Evolutionary conservation across 2,888 invertebrate species (phyloP), one percentile per base, ranked within the genome.

Genomic region (Himalopsyche japonica): DNA sequence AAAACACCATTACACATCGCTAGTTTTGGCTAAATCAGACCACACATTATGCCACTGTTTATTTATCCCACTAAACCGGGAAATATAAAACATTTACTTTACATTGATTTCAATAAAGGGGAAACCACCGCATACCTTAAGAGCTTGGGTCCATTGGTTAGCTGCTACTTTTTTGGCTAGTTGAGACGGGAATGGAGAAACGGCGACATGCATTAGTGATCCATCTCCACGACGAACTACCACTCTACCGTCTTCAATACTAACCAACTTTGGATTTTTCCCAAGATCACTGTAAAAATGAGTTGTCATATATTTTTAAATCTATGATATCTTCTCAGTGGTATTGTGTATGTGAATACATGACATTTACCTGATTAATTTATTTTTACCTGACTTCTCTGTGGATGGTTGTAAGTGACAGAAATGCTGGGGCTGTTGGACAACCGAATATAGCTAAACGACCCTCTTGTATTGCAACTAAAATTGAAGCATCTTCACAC

Each of bases 191-290:
- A 96, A 96, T 0, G 96, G 94, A 0, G 96, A 95, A 77, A 96
- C 93, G 0, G 95, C 93, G 7, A 95, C 91, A 86, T 95, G 95
- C 43, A 98, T 92, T 15, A 97, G 90, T 0, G 98, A 97, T 0
- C 99, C 99, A 89, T 99, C 98, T 0, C 96, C 96, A 70, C 98
- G 94, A 85, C 98, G 94, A 79, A 99, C 93, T 1, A 95, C 95
- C 0, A 98, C 95, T 82, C 96, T 95, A 85, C 97, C 97, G 85
- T 97, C 97, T 88, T 97, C 94, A 88, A 98, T 97, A 88, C 94
- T 95, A 83, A 95, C 92, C 15, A 99, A 94, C 84, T 94, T 93
- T 0, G 98, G 97, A 88, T 96, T 96, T 88, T 97, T 95, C 3
- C 98, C 98, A 88, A 97, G 94, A 89, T 98, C 98, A 87, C 97